Base-by-base conservation (phyloP, 2,113 vertebrate genomes). In the Stegostoma tigrinum region DNA sequence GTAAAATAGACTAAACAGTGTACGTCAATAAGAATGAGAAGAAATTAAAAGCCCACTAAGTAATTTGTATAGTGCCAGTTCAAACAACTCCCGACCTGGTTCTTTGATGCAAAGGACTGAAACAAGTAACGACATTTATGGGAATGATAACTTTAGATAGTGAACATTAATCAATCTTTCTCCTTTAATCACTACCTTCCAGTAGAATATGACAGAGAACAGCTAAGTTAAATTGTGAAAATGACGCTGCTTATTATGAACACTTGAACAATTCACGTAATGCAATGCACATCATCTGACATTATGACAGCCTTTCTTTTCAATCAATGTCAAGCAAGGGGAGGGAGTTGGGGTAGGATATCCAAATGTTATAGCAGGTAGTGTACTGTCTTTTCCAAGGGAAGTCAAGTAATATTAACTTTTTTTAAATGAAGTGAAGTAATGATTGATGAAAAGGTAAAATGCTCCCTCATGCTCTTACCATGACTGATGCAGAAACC, bases 391-490 rank as follows among this genome's bases (percentile, higher is more conserved):
- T 95, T 48, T 70, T n/a, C 93, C 67, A n/a, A 72, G 93, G 66
- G 93, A 95, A 30, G 68, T 95, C 45, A 95, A 75, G 68, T 19
- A 2, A 95, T 72, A 95, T 72, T 45, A 95, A 38, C 67, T 38
- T 94, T 89, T 90, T 90, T 93, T 38, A 12, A 38, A 93, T 93
- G 61, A 93, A 93, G 89, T 66, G 61, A 66, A 67, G 89, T 61
- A 95, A 70, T 30, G 66, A 72, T 95, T 95, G 68, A 95, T 95
- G 68, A 52, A 72, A 95, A 72, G 67, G 72, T 95, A 95, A 95
- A 72, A 95, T 90, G 67, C 67, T 95, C 94, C 94, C 42, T 95
- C 21, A 72, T 61, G 94, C 68, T 95, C 94, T 95, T 42, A 72
- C 42, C 38, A 95, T 95, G 94, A 95, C 94, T 72, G 94, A 72